Base-by-base conservation (phyloP, 2,888 invertebrate species). In the Stenchaetothrips biformis region DNA sequence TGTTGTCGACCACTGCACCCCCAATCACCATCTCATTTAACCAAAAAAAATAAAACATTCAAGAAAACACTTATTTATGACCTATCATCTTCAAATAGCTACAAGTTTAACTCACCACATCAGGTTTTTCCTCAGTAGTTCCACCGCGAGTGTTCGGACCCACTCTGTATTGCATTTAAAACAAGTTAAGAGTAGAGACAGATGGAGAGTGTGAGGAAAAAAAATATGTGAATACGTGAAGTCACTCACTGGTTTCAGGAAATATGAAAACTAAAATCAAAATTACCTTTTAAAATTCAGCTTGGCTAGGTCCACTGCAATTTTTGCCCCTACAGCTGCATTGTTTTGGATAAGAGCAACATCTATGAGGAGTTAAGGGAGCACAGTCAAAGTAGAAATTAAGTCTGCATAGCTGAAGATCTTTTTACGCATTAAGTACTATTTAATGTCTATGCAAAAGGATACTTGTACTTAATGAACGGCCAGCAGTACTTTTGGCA, bases 331-430 rank as follows among this genome's bases (percentile, higher is more conserved):
- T 79, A 94, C 90, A 85, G 87, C 89, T 2, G 97, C 98, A 88
- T 99, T 99, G 88, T 98, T 97, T 88, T 95, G 93, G 85, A 99
- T 93, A 81, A 99, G 89, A 48, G 94, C 95, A 84, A 96, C 93
- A 88, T 98, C 95, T 95, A 83, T 81, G 8, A 47, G 25, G 53
- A 79, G 78, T 80, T 81, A 81, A 81, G 78, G 80, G 80, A 80
- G 86, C 86, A 85, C 86, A 86, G 83, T 84, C 85, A 87, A 87
- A 74, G 21, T 47, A 18, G 2, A 37, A 77, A 62, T 16, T 13
- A 79, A 16, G n/a, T 67, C 47, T 37, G 37, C 11, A 48, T 74
- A 79, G 77, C 86, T 86, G 85, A 86, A 86, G 86, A 84, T 85
- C 86, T 87, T 87, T 86, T 86, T 86, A 83, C 84, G 85, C 86